phyloP scores from a whole-genome alignment of 2,888 invertebrate species.

The Mylabris sibirica region DNA sequence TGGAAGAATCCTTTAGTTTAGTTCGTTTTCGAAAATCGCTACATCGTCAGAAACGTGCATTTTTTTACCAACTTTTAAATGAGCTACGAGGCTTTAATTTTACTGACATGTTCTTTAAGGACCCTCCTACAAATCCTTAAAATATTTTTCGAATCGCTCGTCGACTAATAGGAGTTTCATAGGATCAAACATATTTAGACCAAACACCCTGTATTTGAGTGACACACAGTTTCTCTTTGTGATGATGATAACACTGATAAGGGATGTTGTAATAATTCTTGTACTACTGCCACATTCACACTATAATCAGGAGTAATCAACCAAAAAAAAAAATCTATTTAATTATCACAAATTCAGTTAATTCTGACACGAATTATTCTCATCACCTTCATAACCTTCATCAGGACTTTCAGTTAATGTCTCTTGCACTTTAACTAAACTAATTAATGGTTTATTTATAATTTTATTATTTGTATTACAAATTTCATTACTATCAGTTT shows the following conservation, averaged over 20 bases:
- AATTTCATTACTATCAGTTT: conserved; percentile 53
- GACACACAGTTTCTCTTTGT: neutral
- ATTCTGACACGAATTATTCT: conserved; percentile 29
- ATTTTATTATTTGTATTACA: conserved; percentile 37
- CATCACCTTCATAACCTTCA: conserved; percentile 85
- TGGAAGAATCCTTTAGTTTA: too few species aligned
- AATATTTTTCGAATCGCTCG: too few species aligned
- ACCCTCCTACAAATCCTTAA: too few species aligned
- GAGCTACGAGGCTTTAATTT: too few species aligned
- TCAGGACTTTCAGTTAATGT: conserved; percentile 82
- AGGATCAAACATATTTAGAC: too few species aligned
- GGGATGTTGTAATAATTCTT: neutral
- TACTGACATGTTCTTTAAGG: too few species aligned
- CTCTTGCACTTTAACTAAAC: conserved; percentile 41
- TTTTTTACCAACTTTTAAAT: too few species aligned
- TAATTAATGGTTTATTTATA: conserved; percentile 34
- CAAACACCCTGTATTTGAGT: neutral
- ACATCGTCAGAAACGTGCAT: too few species aligned
- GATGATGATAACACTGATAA: neutral
- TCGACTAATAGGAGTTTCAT: too few species aligned
- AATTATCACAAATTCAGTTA: conserved; percentile 16
- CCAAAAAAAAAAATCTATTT: neutral
- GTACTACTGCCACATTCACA: conserved; percentile 1
- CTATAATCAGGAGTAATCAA: neutral
- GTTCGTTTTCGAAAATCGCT: too few species aligned